These are phyloP conservation scores for Potorous gilbertii DNA, from an alignment of 2,797 vertebrate genomes.

Conservation along the genomic window DNA sequence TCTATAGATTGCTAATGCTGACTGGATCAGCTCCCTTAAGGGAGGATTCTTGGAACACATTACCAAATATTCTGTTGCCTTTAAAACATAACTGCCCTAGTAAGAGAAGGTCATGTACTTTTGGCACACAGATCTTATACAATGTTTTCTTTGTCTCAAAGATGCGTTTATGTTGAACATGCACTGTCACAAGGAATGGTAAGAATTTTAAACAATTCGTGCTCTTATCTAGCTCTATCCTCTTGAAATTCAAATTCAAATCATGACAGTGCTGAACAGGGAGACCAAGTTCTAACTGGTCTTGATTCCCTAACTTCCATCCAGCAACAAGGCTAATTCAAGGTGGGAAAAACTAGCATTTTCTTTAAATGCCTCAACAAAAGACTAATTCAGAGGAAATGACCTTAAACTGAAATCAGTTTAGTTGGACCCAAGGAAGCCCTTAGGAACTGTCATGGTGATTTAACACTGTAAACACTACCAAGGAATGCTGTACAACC, in stretches of 20 bases:
- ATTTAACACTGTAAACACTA: slow-evolving; percentile 7
- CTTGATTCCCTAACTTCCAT: slow-evolving; percentile 29
- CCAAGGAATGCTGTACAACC: background rate
- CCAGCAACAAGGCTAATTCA: background rate
- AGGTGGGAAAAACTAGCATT: slow-evolving; percentile 39
- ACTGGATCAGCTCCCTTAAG: slow-evolving; percentile 16
- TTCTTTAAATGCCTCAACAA: background rate
- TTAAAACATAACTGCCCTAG: slow-evolving; percentile 49
- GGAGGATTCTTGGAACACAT: slow-evolving; percentile 38
- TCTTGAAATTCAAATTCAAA: slow-evolving; percentile 42
- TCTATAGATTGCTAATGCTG: background rate
- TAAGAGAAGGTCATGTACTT: slow-evolving; percentile 40
- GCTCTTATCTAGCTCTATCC: slow-evolving; percentile 20
- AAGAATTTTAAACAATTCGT: slow-evolving; percentile 38
- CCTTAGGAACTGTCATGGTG: background rate
- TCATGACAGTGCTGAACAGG: slow-evolving; percentile 2
- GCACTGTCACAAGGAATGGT: slow-evolving; percentile 25
- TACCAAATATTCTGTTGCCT: slow-evolving; percentile 59
- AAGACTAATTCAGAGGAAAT: background rate
- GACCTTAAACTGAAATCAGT: slow-evolving; percentile 17
- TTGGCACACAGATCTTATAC: background rate
- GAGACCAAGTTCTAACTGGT: background rate
- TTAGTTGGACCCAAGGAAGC: slow-evolving; percentile 5
- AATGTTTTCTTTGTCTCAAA: slow-evolving; percentile 42
- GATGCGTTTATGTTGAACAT: slow-evolving; percentile 31